Percentiles rank a stretch among this genome's conserved stretches.
These are phyloP conservation scores for Taeniopygia guttata DNA, from an alignment of 2,797 vertebrate genomes.

Conservation along the genomic window DNA sequence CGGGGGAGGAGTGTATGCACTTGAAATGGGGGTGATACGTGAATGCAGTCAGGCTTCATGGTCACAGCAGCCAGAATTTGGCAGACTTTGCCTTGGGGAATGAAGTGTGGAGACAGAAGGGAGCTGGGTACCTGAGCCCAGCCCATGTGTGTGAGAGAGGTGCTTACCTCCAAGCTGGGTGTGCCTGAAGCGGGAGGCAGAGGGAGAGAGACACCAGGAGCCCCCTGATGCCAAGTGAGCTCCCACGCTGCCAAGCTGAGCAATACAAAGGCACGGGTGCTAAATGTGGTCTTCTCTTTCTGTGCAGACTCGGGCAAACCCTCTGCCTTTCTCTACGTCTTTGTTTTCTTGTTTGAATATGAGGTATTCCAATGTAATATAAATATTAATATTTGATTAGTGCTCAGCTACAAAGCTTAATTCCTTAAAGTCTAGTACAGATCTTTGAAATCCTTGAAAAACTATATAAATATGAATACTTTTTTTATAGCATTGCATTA, in stretches of 20 bases:
- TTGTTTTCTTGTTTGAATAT: slow-evolving; percentile 35
- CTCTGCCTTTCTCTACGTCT: background rate
- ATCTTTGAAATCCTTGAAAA: slow-evolving; percentile 34
- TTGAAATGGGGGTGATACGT: background rate
- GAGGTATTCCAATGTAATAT: slow-evolving; percentile 3
- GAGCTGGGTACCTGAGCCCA: background rate
- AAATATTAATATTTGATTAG: slow-evolving; percentile 47
- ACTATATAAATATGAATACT: background rate
- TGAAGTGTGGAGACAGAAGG: background rate
- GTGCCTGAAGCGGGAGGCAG: background rate
- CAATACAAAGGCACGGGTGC: fast-evolving
- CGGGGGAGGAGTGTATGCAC: fast-evolving
- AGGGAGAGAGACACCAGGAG: background rate
- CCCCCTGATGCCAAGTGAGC: fast-evolving
- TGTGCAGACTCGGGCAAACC: background rate
- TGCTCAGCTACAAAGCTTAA: slow-evolving; percentile 12
- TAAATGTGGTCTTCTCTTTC: background rate
- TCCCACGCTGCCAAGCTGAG: background rate
- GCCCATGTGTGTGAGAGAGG: fast-evolving
- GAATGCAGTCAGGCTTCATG: background rate
- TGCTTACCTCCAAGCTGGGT: background rate
- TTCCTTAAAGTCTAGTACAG: background rate
- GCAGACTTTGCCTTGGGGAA: background rate
- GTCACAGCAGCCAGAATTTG: background rate
- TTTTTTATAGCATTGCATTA: slow-evolving; percentile 23